Evolutionary conservation across 2,113 vertebrate genomes (phyloP).

Genomic region (Saguinus midas): DNA sequence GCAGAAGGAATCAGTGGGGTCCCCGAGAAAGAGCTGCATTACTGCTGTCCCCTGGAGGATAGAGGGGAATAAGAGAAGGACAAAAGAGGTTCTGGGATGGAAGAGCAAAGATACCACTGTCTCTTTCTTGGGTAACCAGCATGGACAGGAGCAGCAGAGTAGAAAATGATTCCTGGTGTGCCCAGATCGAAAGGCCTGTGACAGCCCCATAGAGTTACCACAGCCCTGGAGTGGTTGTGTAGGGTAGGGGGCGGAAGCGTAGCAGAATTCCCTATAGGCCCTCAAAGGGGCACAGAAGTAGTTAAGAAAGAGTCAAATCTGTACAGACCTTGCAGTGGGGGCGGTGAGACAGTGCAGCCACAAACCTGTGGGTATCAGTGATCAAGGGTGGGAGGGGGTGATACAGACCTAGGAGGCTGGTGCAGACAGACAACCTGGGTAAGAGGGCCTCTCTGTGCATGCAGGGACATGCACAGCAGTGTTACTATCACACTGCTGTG

Average conservation of each 20-base stretch:
- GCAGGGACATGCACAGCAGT: no score
- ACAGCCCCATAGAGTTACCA: background rate
- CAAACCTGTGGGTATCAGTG: background rate
- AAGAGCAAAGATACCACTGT: background rate
- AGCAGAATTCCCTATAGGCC: background rate
- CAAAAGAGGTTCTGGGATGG: background rate
- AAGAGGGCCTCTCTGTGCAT: background rate
- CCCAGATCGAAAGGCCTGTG: background rate
- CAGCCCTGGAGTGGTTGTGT: background rate
- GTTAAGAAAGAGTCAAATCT: background rate
- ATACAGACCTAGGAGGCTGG: background rate
- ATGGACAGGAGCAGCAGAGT: background rate
- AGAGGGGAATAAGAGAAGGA: background rate
- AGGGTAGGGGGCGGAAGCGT: no score
- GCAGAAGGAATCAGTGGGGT: background rate
- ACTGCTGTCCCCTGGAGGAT: background rate
- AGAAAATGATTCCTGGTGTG: background rate
- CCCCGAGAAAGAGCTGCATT: background rate
- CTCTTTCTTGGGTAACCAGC: background rate
- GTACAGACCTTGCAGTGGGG: background rate
- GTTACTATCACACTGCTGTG: background rate
- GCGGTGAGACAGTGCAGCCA: no score
- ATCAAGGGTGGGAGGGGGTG: fast-evolving
- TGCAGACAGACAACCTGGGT: background rate
- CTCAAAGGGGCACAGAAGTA: background rate